These are phyloP conservation scores for fruit fly (Drosophila melanogaster) DNA, from an alignment of 1,140 invertebrate species.

Conservation along the genomic window DNA sequence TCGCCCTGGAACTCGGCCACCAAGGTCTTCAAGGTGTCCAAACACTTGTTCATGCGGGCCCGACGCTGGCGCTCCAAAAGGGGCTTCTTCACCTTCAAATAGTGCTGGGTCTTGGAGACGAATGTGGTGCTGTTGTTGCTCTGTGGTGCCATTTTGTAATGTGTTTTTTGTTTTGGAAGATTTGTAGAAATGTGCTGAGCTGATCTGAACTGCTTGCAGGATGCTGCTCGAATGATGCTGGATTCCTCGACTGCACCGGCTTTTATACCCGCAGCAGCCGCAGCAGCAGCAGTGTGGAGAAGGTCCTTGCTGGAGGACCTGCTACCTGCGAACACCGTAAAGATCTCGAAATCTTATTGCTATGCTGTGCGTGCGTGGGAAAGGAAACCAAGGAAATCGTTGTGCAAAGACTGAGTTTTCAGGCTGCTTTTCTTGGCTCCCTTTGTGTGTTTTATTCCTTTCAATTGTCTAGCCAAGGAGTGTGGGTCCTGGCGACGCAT, in stretches of 20 bases:
- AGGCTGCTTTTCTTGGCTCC: slow-evolving; percentile 16
- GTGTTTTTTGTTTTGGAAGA: not conserved
- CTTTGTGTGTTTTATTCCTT: slow-evolving; percentile 25
- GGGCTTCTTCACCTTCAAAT: slow-evolving; percentile 97
- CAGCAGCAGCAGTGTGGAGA: slow-evolving; percentile 1
- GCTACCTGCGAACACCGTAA: slow-evolving; percentile 54
- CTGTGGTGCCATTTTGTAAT: slow-evolving; percentile 69
- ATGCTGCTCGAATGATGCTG: slow-evolving; percentile 78
- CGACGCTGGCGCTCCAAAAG: slow-evolving; percentile 96
- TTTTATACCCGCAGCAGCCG: slow-evolving; percentile 57
- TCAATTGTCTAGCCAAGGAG: slow-evolving; percentile 64
- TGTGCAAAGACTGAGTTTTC: slow-evolving; percentile 11
- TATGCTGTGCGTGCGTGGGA: slow-evolving; percentile 63
- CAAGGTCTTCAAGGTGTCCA: slow-evolving; percentile 96
- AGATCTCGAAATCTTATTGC: slow-evolving; percentile 67
- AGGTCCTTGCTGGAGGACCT: slow-evolving; percentile 65
- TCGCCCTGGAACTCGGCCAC: slow-evolving; percentile 96
- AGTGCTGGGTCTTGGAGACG: slow-evolving; percentile 93
- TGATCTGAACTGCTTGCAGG: slow-evolving; percentile 70
- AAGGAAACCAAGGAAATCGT: slow-evolving; percentile 62
- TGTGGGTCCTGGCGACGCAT: slow-evolving; percentile 52
- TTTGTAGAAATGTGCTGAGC: slow-evolving; percentile 27
- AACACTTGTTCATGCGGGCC: slow-evolving; percentile 96
- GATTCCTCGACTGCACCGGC: slow-evolving; percentile 37
- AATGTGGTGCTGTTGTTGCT: slow-evolving; percentile 50